phyloP scores from a whole-genome alignment of 2,797 vertebrate genomes.

The Bryconaethiops microstoma region DNA sequence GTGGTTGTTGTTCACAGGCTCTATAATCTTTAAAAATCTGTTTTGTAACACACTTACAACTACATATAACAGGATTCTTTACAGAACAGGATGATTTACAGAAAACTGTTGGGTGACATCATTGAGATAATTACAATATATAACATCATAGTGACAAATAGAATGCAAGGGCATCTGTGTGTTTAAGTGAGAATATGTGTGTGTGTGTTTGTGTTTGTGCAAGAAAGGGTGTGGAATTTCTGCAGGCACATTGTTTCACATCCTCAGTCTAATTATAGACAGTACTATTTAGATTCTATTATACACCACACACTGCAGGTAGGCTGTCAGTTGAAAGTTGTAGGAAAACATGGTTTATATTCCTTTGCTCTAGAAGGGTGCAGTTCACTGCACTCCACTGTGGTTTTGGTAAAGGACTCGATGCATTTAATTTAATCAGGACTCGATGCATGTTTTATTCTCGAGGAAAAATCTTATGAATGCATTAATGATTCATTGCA shows the following conservation, averaged over 20 bases:
- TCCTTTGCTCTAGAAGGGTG: neutral
- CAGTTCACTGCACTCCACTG: slow-evolving; percentile 4
- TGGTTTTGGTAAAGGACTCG: slow-evolving; percentile 22
- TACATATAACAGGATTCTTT: too few relatives aligned
- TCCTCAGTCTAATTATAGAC: slow-evolving; percentile 6
- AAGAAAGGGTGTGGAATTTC: neutral
- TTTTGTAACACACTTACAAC: too few relatives aligned
- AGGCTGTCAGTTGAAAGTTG: neutral
- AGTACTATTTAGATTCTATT: neutral
- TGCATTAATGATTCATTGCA: slow-evolving; percentile 30
- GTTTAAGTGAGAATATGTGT: neutral
- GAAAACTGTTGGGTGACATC: too few relatives aligned
- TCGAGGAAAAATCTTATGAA: neutral
- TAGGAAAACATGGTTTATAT: neutral
- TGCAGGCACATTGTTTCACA: neutral
- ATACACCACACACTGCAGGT: neutral
- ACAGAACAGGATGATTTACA: too few relatives aligned
- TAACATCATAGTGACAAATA: neutral
- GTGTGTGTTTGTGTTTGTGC: neutral
- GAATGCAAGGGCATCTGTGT: neutral
- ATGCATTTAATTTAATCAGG: neutral
- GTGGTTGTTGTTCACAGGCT: too few relatives aligned
- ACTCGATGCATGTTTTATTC: slow-evolving; percentile 2
- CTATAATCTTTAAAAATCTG: too few relatives aligned
- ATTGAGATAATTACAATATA: too few relatives aligned